Base-by-base conservation (phyloP, 35 echinoderm and acorn worm species). In the Chiridota heheva region DNA sequence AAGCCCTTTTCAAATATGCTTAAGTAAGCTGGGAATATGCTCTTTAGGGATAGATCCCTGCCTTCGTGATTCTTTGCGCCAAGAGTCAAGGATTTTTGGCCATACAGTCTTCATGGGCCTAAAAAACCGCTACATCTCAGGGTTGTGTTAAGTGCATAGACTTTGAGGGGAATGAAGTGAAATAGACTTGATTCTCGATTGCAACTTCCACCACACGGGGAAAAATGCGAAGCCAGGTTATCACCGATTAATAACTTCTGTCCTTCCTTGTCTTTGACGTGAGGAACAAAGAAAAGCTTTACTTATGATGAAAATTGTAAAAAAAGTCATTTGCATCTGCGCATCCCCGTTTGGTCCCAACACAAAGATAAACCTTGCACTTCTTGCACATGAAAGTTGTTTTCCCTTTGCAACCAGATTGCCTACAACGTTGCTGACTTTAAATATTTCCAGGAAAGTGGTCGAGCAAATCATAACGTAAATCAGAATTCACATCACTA, bases 321-420 rank as follows among this genome's bases (percentile, higher is more conserved):
- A n/a, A n/a, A n/a, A n/a, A n/a, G n/a, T n/a, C n/a, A n/a, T n/a
- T n/a, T n/a, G n/a, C n/a, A n/a, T n/a, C n/a, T n/a, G n/a, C n/a
- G n/a, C n/a, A n/a, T n/a, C n/a, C n/a, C n/a, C 67, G 38, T n/a
- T 70, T 70, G 67, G 36, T 41, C 40, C 40, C 67, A 36, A 70
- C 67, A 42, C 39, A 70, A n/a, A 70, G 37, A 24, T 7, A 70
- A 36, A 70, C 38, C 67, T 70, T 36, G 67, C 67, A 70, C 36
- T 70, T 70, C 24, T 42, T 70, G 28, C 67, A 70, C 12, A 43
- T 70, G 67, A 70, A 70, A 36, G 37, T 70, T 70, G 40, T 70
- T 42, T 70, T 70, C 15, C 67, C 24, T 16, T 36, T 42, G 28
- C 67, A 70, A 24, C 67, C 36, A n/a, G 18, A 36, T 42, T 42